These are phyloP conservation scores for Brachionus manjavacas DNA, from an alignment of 1,140 invertebrate species.

Conservation along the genomic window DNA sequence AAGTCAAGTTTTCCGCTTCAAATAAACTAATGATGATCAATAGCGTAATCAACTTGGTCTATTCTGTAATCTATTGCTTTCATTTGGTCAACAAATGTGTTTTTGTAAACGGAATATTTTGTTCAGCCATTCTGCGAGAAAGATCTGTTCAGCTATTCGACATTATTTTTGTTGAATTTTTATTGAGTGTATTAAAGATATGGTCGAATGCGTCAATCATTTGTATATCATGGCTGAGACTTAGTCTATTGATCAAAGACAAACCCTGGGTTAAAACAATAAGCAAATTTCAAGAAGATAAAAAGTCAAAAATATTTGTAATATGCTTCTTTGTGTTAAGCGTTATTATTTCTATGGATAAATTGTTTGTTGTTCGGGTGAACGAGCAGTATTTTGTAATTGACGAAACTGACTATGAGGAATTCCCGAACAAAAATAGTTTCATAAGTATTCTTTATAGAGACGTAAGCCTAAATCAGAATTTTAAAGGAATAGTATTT, in stretches of 20 bases:
- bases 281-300: background rate
- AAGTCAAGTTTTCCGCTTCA: background rate
- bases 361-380: background rate
- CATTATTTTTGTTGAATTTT: background rate
- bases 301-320: background rate
- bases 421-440: conserved; percentile 6
- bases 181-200: background rate
- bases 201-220: background rate
- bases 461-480: background rate
- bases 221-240: background rate
- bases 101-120: background rate
- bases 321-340: background rate
- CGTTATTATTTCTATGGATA: background rate
- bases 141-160: background rate
- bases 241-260: background rate
- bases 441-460: background rate
- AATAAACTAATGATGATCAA: background rate
- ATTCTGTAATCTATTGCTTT: background rate
- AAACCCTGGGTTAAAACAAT: background rate
- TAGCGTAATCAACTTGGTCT: background rate
- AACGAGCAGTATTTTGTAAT: background rate
- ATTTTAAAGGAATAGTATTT: background rate
- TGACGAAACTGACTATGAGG: background rate
- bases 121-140: background rate
- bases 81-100: background rate